Evolutionary conservation across 1,140 invertebrate species (phyloP), one percentile per base, ranked within the genome.

Genomic region (Drosophila ohnishii): DNA sequence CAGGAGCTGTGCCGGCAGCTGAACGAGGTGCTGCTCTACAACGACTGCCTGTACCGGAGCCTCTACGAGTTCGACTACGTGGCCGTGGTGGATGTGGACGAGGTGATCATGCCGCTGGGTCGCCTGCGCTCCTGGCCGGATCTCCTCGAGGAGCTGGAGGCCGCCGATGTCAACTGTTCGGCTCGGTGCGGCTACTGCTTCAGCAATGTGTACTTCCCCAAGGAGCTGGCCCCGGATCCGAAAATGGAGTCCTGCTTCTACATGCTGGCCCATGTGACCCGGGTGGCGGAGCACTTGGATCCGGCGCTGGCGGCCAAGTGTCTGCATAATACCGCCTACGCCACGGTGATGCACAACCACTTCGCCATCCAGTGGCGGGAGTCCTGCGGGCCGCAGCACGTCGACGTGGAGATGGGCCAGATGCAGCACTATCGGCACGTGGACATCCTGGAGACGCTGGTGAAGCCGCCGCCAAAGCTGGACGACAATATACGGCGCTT

Each of bases 11-110:
- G 96, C 90, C 97, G 97, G 81, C 92, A 96, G 4, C 96, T 98
- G 78, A 97, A 98, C 91, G 97, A 99, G 91, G 92, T 99, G 22
- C 96, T 99, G 67, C 97, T 97, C 0, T 98, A 98, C 93, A 98
- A 98, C 92, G 98, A 99, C 90, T 99, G 98, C 90, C 92, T 98
- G 2, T 98, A 99, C 92, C 95, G 97, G 59, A 96, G 97, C 89
- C 94, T 98, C 93, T 97, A 97, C 91, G 93, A 95, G 45, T 98
- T 98, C 89, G 95, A 97, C 47, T 98, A 97, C 92, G 94, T 99
- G 30, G 96, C 95, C 0, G 92, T 98, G 5, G 91, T 98, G 22
- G 98, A 99, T 87, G 96, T 97, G 40, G 97, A 99, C 91, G 98
- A 99, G 91, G 95, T 98, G 34, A 98, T 98, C 63, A 97, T 98